A percentile compares a stretch with the other conserved stretches of the same genome.
Evolutionary conservation across 2,888 invertebrate genomes (phyloP).

Genomic region (Archips crataeganus): DNA sequence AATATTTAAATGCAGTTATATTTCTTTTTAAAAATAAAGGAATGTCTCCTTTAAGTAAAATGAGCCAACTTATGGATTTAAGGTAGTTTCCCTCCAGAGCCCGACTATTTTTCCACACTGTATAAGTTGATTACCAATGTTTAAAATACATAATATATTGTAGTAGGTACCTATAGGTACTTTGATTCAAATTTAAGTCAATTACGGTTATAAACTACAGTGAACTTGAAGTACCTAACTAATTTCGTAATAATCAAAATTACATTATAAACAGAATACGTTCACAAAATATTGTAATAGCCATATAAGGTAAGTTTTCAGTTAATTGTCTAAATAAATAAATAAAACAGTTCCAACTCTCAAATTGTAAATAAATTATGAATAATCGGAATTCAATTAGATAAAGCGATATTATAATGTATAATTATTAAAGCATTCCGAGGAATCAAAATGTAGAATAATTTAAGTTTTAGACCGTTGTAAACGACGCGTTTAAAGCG

Average conservation of each 20-base stretch:
- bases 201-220: constrained; percentile 20
- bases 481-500: constrained; percentile 1
- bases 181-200: constrained; percentile 37
- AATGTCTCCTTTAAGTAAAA: too few relatives aligned
- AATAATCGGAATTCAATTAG: constrained; percentile 5
- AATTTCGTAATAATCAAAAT: background rate
- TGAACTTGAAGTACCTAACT: background rate
- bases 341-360: background rate
- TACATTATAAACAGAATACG: background rate
- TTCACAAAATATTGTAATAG: too few relatives aligned
- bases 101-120: too few relatives aligned
- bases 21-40: too few relatives aligned
- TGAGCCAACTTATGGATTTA: too few relatives aligned
- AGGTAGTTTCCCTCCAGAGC: too few relatives aligned
- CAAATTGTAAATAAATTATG: constrained; percentile 6
- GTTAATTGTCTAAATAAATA: background rate
- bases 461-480: constrained; percentile 44
- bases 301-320: too few relatives aligned
- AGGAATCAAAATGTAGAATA: constrained; percentile 50
- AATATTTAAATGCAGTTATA: too few relatives aligned
- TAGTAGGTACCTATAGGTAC: constrained; percentile 15
- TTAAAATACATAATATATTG: constrained; percentile 12
- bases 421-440: constrained; percentile 43
- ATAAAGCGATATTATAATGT: constrained; percentile 1
- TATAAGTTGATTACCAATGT: constrained; percentile 14